These are phyloP conservation scores for Pogonomyrmex californicus DNA, from an alignment of 1,140 invertebrate genomes.

Conservation along the genomic window DNA sequence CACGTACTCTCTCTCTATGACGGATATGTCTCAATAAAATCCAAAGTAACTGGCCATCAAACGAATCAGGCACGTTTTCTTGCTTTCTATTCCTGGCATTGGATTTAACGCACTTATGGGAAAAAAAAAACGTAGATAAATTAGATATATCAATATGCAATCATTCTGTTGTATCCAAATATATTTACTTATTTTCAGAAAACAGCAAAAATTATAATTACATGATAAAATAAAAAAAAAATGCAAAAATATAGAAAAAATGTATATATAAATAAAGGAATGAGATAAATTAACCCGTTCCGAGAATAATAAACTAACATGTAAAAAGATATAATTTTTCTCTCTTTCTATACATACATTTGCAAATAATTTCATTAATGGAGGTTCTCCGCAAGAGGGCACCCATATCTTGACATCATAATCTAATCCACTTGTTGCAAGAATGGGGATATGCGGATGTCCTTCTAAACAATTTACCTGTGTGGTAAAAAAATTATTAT, in stretches of 20 bases:
- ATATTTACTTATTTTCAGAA: neutral
- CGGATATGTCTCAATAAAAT: conserved; percentile 87
- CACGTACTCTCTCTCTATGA: conserved; percentile 79
- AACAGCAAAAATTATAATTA: neutral
- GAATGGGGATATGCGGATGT: conserved; percentile 94
- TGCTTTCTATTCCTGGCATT: conserved; percentile 86
- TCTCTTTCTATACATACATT: conserved; percentile 81
- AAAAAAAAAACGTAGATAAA: conserved; percentile 44
- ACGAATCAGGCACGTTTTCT: conserved; percentile 84
- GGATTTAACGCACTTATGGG: conserved; percentile 81
- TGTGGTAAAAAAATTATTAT: conserved; percentile 40
- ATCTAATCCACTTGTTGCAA: conserved; percentile 97
- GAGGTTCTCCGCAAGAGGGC: conserved; percentile 90
- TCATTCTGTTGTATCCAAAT: neutral
- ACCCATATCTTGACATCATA: conserved; percentile 97
- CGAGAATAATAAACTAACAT: neutral
- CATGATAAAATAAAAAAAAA: neutral
- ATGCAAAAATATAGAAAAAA: conserved; percentile 6
- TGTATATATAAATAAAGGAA: neutral
- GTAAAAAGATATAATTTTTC: conserved; percentile 13
- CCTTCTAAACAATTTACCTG: conserved; percentile 97
- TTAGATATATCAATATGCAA: neutral
- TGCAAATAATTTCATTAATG: conserved; percentile 86
- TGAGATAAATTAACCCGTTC: too few species aligned
- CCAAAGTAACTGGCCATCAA: conserved; percentile 88